phyloP scores from a whole-genome alignment of 1,140 invertebrate genomes.

The Bicyclus anynana region DNA sequence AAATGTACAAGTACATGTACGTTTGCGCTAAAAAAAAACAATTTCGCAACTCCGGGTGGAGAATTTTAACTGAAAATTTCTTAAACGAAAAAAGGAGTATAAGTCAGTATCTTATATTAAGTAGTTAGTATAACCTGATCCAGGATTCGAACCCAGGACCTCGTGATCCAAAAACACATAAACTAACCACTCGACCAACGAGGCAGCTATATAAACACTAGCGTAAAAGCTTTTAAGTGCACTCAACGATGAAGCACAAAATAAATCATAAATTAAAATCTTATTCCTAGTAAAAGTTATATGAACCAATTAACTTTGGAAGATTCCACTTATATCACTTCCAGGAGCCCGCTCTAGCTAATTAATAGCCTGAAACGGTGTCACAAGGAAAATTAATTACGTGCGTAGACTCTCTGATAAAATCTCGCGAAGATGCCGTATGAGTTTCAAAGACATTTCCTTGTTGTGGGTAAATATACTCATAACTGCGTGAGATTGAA shows the following conservation, averaged over 20 bases:
- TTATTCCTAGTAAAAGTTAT: slow-evolving; percentile 4
- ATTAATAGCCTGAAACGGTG: slow-evolving; percentile 31
- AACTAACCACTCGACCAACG: too few relatives aligned
- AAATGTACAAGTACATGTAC: too few relatives aligned
- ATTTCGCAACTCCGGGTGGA: too few relatives aligned
- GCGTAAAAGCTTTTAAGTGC: neutral
- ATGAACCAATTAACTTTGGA: slow-evolving; percentile 20
- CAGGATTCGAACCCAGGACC: too few relatives aligned
- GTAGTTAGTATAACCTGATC: too few relatives aligned
- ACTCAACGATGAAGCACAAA: neutral
- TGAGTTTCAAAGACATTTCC: neutral
- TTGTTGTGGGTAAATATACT: neutral
- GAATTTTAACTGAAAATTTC: too few relatives aligned
- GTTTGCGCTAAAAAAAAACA: too few relatives aligned
- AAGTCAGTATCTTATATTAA: too few relatives aligned
- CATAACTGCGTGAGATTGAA: too few relatives aligned
- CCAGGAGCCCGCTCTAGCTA: slow-evolving; percentile 21
- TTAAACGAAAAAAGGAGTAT: too few relatives aligned
- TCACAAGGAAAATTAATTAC: slow-evolving; percentile 31
- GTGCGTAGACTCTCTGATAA: slow-evolving; percentile 11
- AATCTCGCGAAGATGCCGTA: neutral
- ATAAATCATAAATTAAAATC: neutral
- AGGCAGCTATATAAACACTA: too few relatives aligned
- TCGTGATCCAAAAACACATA: too few relatives aligned
- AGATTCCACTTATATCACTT: slow-evolving; percentile 36